Conservation (phyloP, 92 coral and sea anemone species). For the Bergia sp. region DNA sequence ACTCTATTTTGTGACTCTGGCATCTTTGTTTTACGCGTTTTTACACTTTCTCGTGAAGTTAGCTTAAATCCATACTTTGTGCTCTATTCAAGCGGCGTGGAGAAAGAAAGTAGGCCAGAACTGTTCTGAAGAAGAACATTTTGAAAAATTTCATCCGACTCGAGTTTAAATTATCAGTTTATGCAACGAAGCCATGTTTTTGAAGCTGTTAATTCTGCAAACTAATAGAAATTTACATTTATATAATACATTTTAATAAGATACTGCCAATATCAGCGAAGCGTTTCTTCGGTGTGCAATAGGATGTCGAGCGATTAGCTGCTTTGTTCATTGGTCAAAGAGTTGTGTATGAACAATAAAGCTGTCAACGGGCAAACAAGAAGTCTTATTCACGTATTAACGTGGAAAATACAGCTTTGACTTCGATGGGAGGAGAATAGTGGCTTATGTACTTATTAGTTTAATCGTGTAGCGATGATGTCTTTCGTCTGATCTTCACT, state of each 20-base stretch:
- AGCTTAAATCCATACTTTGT: neutral
- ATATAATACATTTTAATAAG: conserved; percentile 9
- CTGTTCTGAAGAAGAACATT: neutral
- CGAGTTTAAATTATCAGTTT: neutral
- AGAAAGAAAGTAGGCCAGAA: neutral
- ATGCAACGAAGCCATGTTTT: neutral
- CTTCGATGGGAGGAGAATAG: conserved; percentile 37
- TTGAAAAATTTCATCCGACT: neutral
- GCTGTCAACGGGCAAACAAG: conserved; percentile 37
- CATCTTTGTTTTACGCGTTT: neutral
- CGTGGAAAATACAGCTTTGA: conserved; percentile 2
- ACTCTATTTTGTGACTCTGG: conserved; percentile 9
- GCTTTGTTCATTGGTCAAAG: conserved; percentile 49
- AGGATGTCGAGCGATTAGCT: conserved; percentile 35
- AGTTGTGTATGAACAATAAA: conserved; percentile 34
- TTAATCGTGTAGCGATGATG: conserved; percentile 31
- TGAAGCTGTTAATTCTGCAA: neutral
- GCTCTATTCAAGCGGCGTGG: neutral
- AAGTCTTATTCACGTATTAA: conserved; percentile 11
- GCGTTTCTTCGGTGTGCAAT: conserved; percentile 40
- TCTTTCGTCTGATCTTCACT: conserved; percentile 5
- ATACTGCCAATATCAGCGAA: conserved; percentile 41
- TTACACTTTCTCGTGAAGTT: neutral
- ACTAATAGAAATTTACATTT: conserved; percentile 24
- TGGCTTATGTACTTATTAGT: neutral